Base-by-base conservation (phyloP, 2,113 vertebrate genomes). In the Cepphus grylle region DNA sequence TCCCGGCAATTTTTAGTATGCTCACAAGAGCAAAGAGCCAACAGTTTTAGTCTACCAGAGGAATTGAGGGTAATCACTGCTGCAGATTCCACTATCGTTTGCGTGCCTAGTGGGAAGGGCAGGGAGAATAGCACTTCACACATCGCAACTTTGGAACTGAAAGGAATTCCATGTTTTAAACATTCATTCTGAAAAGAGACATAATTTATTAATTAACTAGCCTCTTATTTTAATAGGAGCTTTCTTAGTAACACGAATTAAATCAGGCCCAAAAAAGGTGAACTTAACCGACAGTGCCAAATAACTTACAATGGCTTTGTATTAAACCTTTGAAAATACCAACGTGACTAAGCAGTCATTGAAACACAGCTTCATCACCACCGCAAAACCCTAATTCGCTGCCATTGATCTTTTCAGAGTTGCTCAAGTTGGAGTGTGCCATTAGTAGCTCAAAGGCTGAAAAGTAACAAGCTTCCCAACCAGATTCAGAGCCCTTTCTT, bases 401-500 rank as follows among this genome's bases (percentile, higher is more conserved):
- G 58, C 15, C 73, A 81, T 1, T 65, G 73, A 83, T 49, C 52
- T 45, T 21, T 45, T 79, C 70, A 1, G 0, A 88, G 90, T n/a
- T 70, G 67, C n/a, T 90, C 59, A 61, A 0, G 4, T 8, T 87
- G 69, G 34, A 84, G 38, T 7, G n/a, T 71, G 65, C 86, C 89
- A 91, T 90, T 87, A 96, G 56, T 17, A 90, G 65, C 84, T 85
- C 90, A 80, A 93, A 96, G 66, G 70, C 70, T 73, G 43, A 72
- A 84, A 90, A 87, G 74, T 42, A 87, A 88, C 77, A 91, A 91
- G 86, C 43, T 87, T 81, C 43, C 40, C 61, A 76, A 61, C 14
- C 10, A 76, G 62, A 58, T 8, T 62, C 77, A 40, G 58, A 42
- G 84, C 20, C 69, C 34, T 82, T 76, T 63, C 81, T 81, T 79